phyloP scores from a whole-genome alignment of 1,140 invertebrate genomes.

The Belonocnema kinseyi region DNA sequence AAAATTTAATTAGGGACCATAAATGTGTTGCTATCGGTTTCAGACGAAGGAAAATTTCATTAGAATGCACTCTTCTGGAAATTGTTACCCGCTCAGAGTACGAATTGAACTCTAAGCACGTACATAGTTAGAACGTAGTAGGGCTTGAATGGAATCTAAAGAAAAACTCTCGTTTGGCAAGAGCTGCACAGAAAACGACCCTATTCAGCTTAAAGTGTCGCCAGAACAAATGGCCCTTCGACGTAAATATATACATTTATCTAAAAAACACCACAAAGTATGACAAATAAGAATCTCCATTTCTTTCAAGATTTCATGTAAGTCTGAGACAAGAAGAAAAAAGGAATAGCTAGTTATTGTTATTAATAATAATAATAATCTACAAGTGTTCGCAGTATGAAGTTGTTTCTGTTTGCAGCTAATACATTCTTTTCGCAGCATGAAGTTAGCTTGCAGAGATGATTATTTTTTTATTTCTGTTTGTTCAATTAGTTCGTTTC shows the following conservation, averaged over 20 bases:
- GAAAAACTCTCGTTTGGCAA: constrained; percentile 28
- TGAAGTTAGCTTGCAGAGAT: too few relatives aligned
- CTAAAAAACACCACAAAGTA: not conserved
- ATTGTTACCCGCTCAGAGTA: constrained; percentile 27
- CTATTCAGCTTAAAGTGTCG: constrained; percentile 24
- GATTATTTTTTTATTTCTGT: too few relatives aligned
- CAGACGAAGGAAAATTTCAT: constrained; percentile 40
- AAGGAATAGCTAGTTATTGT: too few relatives aligned
- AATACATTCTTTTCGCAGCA: too few relatives aligned
- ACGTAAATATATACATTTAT: constrained; percentile 2
- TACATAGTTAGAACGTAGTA: constrained; percentile 5
- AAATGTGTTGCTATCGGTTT: constrained; percentile 35
- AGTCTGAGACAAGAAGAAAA: too few relatives aligned
- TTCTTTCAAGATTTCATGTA: too few relatives aligned
- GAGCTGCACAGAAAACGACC: constrained; percentile 16
- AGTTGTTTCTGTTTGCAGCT: too few relatives aligned
- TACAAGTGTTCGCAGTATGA: too few relatives aligned
- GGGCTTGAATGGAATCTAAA: constrained; percentile 10
- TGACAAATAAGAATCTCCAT: not conserved
- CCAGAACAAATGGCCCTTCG: constrained; percentile 22
- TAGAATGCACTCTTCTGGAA: constrained; percentile 41
- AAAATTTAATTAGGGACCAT: constrained; percentile 46
- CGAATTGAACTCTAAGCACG: constrained; percentile 20
- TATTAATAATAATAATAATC: too few relatives aligned
- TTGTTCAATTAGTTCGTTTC: too few relatives aligned